Evolutionary conservation across 2,797 vertebrate species (phyloP).

Genomic region (Hoplostethus atlanticus): DNA sequence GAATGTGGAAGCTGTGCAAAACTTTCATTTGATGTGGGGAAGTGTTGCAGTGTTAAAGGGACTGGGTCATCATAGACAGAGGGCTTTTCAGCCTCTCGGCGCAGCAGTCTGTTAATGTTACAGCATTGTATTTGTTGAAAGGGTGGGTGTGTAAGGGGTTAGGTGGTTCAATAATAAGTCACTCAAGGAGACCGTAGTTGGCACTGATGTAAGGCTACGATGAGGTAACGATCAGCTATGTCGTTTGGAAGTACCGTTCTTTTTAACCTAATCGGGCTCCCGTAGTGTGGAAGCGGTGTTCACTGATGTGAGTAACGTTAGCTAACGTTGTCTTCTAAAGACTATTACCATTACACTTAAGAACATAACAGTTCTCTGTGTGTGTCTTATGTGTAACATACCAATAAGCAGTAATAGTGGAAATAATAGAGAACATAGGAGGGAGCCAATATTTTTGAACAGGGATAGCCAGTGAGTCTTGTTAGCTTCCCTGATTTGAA

Average conservation of each 20-base stretch:
- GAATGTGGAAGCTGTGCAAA: no score
- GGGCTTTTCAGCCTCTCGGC: no score
- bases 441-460: conserved; percentile 13
- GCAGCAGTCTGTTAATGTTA: no score
- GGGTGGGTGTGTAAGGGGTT: no score
- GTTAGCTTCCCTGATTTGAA: conserved; percentile 61
- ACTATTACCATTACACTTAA: background rate
- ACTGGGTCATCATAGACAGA: no score
- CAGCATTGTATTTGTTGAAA: no score
- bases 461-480: conserved; percentile 40
- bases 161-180: no score
- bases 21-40: no score
- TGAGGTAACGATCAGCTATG: no score
- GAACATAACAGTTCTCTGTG: background rate
- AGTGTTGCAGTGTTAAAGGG: no score
- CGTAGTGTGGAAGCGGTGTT: conserved; percentile 68
- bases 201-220: no score
- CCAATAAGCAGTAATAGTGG: background rate
- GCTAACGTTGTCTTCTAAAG: conserved; percentile 37
- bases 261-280: conserved; percentile 49
- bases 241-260: background rate
- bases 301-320: conserved; percentile 74
- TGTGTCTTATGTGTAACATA: conserved; percentile 8
- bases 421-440: background rate
- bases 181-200: no score